Conservation (phyloP, 2,888 invertebrate species). For the Lutraria lutraria region DNA sequence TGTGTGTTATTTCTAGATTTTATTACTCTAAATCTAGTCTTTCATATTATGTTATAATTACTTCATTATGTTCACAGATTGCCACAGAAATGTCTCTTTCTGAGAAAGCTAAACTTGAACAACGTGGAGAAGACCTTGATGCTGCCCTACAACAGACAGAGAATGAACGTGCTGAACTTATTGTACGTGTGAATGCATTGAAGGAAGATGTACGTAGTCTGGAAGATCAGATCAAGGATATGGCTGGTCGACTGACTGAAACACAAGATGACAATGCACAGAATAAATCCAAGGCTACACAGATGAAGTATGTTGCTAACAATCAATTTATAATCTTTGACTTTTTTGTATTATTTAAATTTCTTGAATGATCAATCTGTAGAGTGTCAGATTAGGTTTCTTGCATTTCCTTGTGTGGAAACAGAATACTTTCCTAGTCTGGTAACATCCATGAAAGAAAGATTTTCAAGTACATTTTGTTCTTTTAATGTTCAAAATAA, state of each 20-base stretch:
- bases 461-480: no score
- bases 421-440: no score
- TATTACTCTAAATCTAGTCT: no score
- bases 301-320: conserved; percentile 83
- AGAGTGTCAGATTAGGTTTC: no score
- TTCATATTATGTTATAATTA: background rate
- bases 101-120: conserved; percentile 86
- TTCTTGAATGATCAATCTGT: no score
- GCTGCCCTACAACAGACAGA: conserved; percentile 80
- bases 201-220: conserved; percentile 81
- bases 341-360: no score
- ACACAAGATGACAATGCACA: conserved; percentile 80
- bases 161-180: conserved; percentile 81
- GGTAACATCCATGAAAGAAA: no score
- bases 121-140: conserved; percentile 85
- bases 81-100: conserved; percentile 85
- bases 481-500: no score
- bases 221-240: conserved; percentile 83
- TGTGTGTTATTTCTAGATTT: no score
- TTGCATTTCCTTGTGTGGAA: no score
- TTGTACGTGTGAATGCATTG: conserved; percentile 76
- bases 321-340: background rate
- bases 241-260: conserved; percentile 77
- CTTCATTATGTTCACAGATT: conserved; percentile 75
- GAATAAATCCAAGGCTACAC: conserved; percentile 82